These are phyloP conservation scores for Hemiprocne comata DNA, from an alignment of 2,113 vertebrate species.

Conservation along the genomic window DNA sequence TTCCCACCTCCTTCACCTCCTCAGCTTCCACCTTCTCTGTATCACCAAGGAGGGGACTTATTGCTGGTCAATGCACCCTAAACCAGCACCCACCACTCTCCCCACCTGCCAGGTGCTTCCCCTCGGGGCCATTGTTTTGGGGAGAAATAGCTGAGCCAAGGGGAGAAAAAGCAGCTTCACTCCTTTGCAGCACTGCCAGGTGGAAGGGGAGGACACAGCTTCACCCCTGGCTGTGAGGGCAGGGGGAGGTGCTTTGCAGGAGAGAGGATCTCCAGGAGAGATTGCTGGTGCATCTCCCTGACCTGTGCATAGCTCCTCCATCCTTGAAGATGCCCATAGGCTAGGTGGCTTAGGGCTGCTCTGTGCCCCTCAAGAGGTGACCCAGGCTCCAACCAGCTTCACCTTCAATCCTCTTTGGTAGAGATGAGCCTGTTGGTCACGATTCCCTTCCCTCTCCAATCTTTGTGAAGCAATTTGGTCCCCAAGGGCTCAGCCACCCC, in stretches of 20 bases:
- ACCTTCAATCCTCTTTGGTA: neutral
- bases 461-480: neutral
- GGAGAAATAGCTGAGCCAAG: neutral
- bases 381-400: neutral
- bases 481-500: neutral
- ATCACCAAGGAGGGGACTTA: fast-evolving
- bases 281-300: neutral
- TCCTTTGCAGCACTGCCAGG: neutral
- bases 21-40: fast-evolving
- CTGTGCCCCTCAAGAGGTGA: neutral
- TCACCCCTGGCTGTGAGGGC: neutral
- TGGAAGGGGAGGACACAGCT: neutral
- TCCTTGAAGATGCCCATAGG: fast-evolving
- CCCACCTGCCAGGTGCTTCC: neutral
- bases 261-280: neutral
- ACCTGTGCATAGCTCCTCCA: fast-evolving
- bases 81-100: neutral
- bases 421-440: neutral
- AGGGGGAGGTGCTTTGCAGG: neutral
- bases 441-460: neutral
- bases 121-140: fast-evolving
- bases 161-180: neutral
- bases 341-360: neutral
- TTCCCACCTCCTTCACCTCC: neutral
- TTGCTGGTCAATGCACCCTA: neutral